Evolutionary conservation across 2,888 invertebrate species (phyloP), one percentile per base, ranked within the genome.

Genomic region (Drosophila kanekoi): DNA sequence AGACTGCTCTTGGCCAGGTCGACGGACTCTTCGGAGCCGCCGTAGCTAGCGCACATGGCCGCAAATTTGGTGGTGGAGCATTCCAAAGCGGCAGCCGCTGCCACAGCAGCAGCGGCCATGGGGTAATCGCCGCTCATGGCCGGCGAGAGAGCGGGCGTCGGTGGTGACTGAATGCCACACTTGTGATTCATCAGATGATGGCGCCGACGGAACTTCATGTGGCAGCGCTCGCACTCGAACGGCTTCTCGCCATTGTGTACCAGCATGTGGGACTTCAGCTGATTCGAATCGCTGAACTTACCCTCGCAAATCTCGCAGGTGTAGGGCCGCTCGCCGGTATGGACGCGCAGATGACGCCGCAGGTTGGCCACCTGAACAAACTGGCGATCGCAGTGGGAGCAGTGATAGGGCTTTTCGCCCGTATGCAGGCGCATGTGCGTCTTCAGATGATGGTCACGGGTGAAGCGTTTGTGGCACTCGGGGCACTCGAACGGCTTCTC

Each of bases 291-390:
- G 71, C 97, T 97, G 93, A 98, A 98, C 77, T 96, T 95, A 38
- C 97, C 95, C 8, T 96, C 94, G 92, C 98, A 98, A 64, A 96
- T 94, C 73, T 96, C 96, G 92, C 98, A 98, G 11, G 95, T 95
- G 92, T 97, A 98, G 0, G 98, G 98, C 16, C 96, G 94, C 92
- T 98, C 98, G 2, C 98, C 98, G 0, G 98, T 98, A 92, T 98
- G 98, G 0, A 98, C 98, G 56, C 98, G 94, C 41, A 97, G 93
- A 89, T 98, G 98, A 9, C 98, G 95, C 6, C 98, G 94, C 38
- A 98, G 93, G 91, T 98, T 98, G 13, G 98, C 98, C 40, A 98
- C 98, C 92, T 98, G 98, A 38, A 98, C 98, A 92, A 98, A 98
- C 90, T 97, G 96, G 2, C 97, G 95, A 76, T 98, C 97, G 93